Conservation (phyloP, 2,888 invertebrate species). For the Ennomos quercinarius region DNA sequence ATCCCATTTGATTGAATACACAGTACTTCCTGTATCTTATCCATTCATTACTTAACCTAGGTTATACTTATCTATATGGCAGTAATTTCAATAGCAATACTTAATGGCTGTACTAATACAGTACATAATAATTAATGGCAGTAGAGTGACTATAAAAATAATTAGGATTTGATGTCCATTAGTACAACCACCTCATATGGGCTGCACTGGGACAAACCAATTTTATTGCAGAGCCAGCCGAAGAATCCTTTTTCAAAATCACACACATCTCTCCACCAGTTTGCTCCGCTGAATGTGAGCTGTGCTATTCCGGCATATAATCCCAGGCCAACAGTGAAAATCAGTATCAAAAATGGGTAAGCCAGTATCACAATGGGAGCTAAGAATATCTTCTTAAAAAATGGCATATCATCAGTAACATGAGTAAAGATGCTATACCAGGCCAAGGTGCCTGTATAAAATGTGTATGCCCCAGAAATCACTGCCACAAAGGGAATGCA, state of each 20-base stretch:
- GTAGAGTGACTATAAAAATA: no score
- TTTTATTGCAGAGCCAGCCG: conserved; percentile 89
- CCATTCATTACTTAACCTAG: conserved; percentile 14
- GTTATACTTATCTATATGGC: conserved; percentile 23
- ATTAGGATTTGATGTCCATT: conserved; percentile 82
- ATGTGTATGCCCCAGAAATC: conserved; percentile 88
- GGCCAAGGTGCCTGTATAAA: conserved; percentile 90
- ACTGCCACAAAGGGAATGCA: conserved; percentile 88
- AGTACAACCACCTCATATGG: conserved; percentile 90
- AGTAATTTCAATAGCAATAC: conserved; percentile 16
- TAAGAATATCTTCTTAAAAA: conserved; percentile 86
- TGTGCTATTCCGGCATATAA: conserved; percentile 89
- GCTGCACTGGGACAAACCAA: conserved; percentile 89
- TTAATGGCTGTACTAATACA: no score
- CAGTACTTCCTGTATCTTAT: conserved; percentile 44
- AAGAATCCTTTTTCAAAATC: conserved; percentile 93
- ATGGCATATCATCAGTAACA: conserved; percentile 88
- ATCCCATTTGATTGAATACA: conserved; percentile 44
- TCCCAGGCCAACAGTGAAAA: conserved; percentile 88
- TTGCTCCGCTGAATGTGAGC: conserved; percentile 88
- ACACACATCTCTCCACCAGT: conserved; percentile 89
- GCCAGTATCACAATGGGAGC: conserved; percentile 88
- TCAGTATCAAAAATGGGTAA: conserved; percentile 89
- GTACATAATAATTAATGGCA: no score
- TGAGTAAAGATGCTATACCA: conserved; percentile 92